Evolutionary conservation across 30 jellyfish, hydroid and myxozoan genomes (phyloP), one percentile per base, ranked within the genome.

Genomic region (Aurelia aurita): DNA sequence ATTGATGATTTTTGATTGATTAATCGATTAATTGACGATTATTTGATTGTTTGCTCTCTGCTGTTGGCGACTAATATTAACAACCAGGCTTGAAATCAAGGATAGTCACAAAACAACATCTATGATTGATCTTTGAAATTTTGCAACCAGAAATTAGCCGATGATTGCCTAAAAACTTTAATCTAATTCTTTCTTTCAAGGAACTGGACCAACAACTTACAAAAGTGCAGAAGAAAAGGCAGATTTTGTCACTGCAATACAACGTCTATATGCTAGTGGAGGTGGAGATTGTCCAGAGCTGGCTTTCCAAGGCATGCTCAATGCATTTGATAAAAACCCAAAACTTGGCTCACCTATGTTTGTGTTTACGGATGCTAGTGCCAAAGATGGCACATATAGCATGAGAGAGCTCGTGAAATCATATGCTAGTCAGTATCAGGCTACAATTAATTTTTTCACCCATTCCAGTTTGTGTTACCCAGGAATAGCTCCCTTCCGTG

Each of bases 221-320:
- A 84, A 74, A 55, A 74, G 87, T 59, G 80, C 44, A 14, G 54
- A 58, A 32, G 89, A 74, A 23, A 61, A 72, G 35, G 84, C 25
- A 7, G 91, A 69, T 1, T 84, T 87, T 66, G 93, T 83, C 23
- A 9, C 61, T 25, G 97, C 97, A 4, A 80, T 92, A 25, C 79
- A 75, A 22, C 22, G 82, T 12, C 87, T 92, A 16, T 12, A 21
- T 5, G 88, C 92, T n/a, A 29, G 11, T 21, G 98, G 98, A 3
- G 98, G 98, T 11, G 86, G 85, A 45, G 98, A 93, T 51, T 93
- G 98, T 73, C 95, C 97, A 1, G 98, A 93, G 68, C 75, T 93
- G 21, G 95, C 98, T 2, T 74, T 93, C 72, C 80, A 58, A 35
- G 98, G 98, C 15, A 93, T 93, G 97, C 64, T 88, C 5, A 83